These are phyloP conservation scores for Crocallis elinguaria DNA, from an alignment of 2,888 invertebrate species.

Conservation along the genomic window DNA sequence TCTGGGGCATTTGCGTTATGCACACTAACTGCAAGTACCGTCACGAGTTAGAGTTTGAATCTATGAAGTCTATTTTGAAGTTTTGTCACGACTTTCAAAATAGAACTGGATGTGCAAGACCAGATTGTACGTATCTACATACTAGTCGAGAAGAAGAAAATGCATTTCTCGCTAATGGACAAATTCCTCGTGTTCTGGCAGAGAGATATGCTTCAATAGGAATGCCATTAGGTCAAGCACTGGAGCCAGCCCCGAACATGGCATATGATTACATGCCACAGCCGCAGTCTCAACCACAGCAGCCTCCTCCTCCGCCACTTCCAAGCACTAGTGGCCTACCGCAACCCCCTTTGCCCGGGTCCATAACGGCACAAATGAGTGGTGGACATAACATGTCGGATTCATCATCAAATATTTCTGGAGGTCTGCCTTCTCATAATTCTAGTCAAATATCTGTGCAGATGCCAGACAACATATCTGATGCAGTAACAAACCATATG, in stretches of 20 bases:
- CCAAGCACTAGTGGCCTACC: slow-evolving; percentile 1
- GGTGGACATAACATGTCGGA: too few species aligned
- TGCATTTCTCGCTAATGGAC: slow-evolving; percentile 56
- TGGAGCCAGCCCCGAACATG: background rate
- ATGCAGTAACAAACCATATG: slow-evolving; percentile 35
- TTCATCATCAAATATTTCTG: too few species aligned
- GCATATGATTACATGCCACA: slow-evolving; percentile 30
- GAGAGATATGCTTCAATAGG: slow-evolving; percentile 63
- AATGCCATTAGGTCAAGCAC: slow-evolving; percentile 23
- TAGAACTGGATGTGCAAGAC: slow-evolving; percentile 59
- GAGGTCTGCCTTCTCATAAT: too few species aligned
- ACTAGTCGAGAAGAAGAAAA: slow-evolving; percentile 64
- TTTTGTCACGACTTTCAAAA: slow-evolving; percentile 77
- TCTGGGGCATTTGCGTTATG: slow-evolving; percentile 72
- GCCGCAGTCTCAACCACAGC: slow-evolving; percentile 45
- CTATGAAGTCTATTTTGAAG: slow-evolving; percentile 64
- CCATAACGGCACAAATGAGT: slow-evolving; percentile 36
- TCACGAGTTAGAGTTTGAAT: slow-evolving; percentile 63
- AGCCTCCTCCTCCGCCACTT: slow-evolving; percentile 51
- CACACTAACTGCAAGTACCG: slow-evolving; percentile 61
- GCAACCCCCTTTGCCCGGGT: slow-evolving; percentile 11
- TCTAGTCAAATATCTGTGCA: too few species aligned
- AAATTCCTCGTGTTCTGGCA: slow-evolving; percentile 60
- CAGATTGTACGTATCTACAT: slow-evolving; percentile 68
- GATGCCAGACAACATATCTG: too few species aligned